phyloP scores from a whole-genome alignment of 1,140 invertebrate species.

The Armadillidium nasatum region DNA sequence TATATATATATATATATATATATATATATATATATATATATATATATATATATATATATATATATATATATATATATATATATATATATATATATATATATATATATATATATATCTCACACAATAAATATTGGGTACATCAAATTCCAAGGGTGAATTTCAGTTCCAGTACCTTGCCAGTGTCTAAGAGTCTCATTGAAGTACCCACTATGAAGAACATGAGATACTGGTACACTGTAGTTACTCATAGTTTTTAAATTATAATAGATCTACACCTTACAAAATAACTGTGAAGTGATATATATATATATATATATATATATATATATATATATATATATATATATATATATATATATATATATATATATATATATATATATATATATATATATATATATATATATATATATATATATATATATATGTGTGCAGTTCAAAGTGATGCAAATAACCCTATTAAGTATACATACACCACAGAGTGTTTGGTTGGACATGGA shows the following conservation, averaged over 20 bases:
- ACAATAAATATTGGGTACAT: conserved; percentile 4
- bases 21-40: neutral
- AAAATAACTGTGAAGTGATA: no score
- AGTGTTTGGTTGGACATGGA: no score
- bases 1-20: neutral
- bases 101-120: neutral
- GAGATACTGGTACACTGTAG: neutral
- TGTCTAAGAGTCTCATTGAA: neutral
- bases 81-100: neutral
- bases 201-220: neutral
- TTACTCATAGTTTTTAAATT: conserved; percentile 8
- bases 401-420: no score
- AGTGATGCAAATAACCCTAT: no score
- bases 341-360: no score
- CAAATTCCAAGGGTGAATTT: neutral
- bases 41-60: neutral
- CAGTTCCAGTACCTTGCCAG: neutral
- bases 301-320: no score
- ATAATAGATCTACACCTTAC: no score
- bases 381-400: no score
- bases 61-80: neutral
- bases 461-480: no score
- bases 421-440: no score
- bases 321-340: no score
- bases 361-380: no score